Conservation (phyloP, 2,113 vertebrate species). For the Peucedramus taeniatus region DNA sequence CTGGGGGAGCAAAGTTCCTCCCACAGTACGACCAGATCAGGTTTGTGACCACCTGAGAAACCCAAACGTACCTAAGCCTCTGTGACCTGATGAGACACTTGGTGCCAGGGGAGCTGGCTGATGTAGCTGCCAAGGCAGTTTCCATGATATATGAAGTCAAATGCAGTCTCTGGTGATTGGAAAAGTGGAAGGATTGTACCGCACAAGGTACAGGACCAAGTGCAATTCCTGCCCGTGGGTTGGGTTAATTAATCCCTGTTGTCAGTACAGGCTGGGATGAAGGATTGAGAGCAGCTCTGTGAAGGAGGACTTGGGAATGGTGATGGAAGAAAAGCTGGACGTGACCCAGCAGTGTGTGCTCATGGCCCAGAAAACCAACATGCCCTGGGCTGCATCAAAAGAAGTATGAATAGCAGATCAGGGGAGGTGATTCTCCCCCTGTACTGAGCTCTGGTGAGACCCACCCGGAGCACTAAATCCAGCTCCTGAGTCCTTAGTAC, state of each 20-base stretch:
- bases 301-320: not conserved
- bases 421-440: not conserved
- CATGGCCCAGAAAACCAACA: accelerated
- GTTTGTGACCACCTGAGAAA: not conserved
- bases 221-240: not conserved
- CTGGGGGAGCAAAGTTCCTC: not conserved
- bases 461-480: not conserved
- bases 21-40: not conserved
- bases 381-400: not conserved
- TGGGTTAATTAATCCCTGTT: not conserved
- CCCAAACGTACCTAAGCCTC: not conserved
- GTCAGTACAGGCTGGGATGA: not conserved
- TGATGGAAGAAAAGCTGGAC: not conserved
- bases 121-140: not conserved
- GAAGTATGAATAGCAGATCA: not conserved
- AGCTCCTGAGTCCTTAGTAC: no score
- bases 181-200: not conserved
- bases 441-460: not conserved
- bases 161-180: not conserved
- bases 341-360: not conserved
- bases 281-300: not conserved
- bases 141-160: not conserved
- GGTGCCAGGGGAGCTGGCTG: not conserved
- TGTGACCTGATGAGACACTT: not conserved
- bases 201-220: not conserved